Base-by-base conservation (phyloP, 2,888 invertebrate species). In the Drosophila leonis region DNA sequence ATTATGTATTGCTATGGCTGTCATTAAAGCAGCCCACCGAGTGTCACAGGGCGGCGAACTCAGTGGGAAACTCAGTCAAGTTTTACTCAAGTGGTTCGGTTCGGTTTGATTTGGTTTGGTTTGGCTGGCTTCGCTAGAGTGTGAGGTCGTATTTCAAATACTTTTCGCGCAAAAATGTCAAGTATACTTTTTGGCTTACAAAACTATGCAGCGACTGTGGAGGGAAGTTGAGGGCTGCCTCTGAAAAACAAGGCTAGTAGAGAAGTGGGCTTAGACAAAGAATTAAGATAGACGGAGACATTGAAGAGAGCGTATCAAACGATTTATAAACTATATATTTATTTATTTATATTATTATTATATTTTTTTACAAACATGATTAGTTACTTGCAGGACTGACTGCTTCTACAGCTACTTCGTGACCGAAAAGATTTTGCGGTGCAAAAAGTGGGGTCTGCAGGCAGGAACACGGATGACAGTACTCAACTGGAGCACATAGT, bases 1-100 rank as follows among this genome's bases (percentile, higher is more conserved):
- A 79, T 82, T 84, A 90, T 90, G 87, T 83, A 83, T 83, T 86
- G 77, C 89, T 57, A 59, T 73, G 75, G 66, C 78, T 68, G 90
- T 79, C 82, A 81, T 83, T 87, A 87, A 63, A 72, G 51, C 64
- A 35, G 41, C 37, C n/a, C 24, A 35, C 56, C 54, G 48, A 37
- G 13, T 8, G 48, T 24, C 42, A 41, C 44, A 44, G 37, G 41
- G 55, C 15, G 41, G 15, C 49, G 33, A 24, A 24, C 24, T 24
- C 59, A 60, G 48, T 24, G 59, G 46, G 33, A 41, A 63, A 54
- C 49, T 66, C 37, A 51, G 68, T 72, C 49, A 46, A 75, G 56
- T 55, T 65, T 29, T 20, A 46, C 33, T 62, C 61, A 65, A 78
- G 76, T 71, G 65, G 33, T 65, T 67, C 65, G 46, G 20, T 37